These are phyloP conservation scores for Zaprionus bogoriensis DNA, from an alignment of 2,888 invertebrate genomes.

Conservation along the genomic window DNA sequence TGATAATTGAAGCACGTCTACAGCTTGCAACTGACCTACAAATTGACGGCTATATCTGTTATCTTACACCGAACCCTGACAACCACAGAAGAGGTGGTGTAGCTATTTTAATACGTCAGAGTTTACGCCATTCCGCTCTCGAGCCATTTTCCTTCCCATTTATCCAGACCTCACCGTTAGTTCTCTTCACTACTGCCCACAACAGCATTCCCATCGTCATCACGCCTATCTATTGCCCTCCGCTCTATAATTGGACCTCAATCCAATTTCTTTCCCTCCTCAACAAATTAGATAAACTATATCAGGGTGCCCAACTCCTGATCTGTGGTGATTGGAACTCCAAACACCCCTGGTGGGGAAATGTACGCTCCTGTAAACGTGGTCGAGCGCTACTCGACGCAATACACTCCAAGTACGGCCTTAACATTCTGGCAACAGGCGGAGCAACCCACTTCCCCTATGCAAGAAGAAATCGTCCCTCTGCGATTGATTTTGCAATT, in stretches of 20 bases:
- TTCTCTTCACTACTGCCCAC: not conserved
- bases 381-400: not conserved
- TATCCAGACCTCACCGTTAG: not conserved
- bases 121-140: not conserved
- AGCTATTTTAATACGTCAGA: not conserved
- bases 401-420: not conserved
- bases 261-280: not conserved
- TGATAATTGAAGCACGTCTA: not conserved
- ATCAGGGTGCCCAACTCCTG: not conserved
- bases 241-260: not conserved
- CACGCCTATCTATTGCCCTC: not conserved
- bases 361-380: not conserved
- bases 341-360: constrained; percentile 2
- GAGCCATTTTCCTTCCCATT: not conserved
- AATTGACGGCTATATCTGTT: not conserved
- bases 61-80: not conserved
- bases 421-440: not conserved
- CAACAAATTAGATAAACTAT: not conserved
- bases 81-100: not conserved
- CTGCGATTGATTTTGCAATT: not conserved
- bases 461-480: not conserved
- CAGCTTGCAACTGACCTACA: too few relatives aligned
- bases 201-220: not conserved
- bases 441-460: not conserved
- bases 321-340: constrained; percentile 4